A percentile compares a stretch with the other conserved stretches of the same genome.
Conservation (phyloP, 2,797 vertebrate species). For the Lophura swinhoii region DNA sequence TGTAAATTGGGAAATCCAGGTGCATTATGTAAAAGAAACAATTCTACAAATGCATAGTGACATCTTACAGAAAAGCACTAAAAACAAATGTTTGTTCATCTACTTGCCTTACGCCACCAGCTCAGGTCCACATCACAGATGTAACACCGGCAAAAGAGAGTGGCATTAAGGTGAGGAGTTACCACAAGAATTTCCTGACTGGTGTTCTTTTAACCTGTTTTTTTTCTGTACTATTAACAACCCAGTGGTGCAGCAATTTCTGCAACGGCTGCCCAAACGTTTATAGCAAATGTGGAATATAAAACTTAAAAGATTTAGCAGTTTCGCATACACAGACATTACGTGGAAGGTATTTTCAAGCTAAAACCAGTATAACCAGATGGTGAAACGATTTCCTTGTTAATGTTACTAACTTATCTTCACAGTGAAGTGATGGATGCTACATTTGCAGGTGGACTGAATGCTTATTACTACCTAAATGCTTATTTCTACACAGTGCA, state of each 20-base stretch:
- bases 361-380: constrained; percentile 43
- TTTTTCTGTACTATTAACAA: constrained; percentile 64
- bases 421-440: neutral
- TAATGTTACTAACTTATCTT: constrained; percentile 39
- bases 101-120: neutral
- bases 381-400: constrained; percentile 51
- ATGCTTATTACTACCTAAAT: constrained; percentile 1
- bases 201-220: constrained; percentile 58
- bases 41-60: neutral
- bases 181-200: constrained; percentile 65
- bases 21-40: constrained; percentile 35
- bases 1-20: neutral
- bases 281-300: constrained; percentile 52
- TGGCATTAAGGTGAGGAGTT: constrained; percentile 36
- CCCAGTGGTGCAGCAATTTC: neutral
- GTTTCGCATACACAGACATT: constrained; percentile 37
- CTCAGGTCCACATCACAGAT: constrained; percentile 32
- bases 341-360: constrained; percentile 43
- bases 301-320: constrained; percentile 45
- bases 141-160: constrained; percentile 21
- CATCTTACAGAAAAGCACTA: constrained; percentile 18
- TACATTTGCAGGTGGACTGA: constrained; percentile 10
- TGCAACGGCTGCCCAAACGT: constrained; percentile 46
- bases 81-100: constrained; percentile 20
- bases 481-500: neutral